Percentiles rank a stretch among this genome's conserved stretches.
phyloP scores from a whole-genome alignment of 1,140 invertebrate genomes.

The Magallana ariakensis region DNA sequence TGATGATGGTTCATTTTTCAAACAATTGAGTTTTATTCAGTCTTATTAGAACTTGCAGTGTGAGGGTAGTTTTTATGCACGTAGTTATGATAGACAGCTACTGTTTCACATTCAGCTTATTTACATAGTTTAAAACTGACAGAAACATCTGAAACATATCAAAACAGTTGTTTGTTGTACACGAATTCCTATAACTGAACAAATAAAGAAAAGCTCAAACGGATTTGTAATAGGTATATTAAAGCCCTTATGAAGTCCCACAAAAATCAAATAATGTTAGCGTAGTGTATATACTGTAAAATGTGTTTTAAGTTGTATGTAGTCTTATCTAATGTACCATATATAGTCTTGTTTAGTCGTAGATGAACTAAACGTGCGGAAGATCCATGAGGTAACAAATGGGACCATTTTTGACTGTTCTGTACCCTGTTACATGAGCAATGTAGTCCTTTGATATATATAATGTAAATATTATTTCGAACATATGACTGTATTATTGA shows the following conservation, averaged over 20 bases:
- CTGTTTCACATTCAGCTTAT: background rate
- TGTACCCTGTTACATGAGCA: background rate
- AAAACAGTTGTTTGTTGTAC: background rate
- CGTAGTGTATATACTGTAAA: too few species aligned
- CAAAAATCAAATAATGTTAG: too few species aligned
- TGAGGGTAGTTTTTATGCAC: background rate
- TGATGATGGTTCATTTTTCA: background rate
- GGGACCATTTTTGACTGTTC: too few species aligned
- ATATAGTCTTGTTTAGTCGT: too few species aligned
- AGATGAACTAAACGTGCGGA: too few species aligned
- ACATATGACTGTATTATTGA: background rate
- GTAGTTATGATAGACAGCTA: background rate
- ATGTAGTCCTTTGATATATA: too few species aligned
- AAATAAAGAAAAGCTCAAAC: background rate
- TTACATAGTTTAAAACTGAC: background rate
- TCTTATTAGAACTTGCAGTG: background rate
- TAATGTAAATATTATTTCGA: background rate
- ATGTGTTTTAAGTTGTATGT: too few species aligned
- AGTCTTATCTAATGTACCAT: too few species aligned
- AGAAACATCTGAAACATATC: background rate
- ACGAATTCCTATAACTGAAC: background rate
- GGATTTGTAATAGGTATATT: too few species aligned
- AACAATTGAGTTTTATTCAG: background rate
- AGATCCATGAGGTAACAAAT: too few species aligned
- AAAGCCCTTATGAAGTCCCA: background rate